Base-by-base conservation (phyloP, 1,140 invertebrate species). In the Matsumurasca onukii region DNA sequence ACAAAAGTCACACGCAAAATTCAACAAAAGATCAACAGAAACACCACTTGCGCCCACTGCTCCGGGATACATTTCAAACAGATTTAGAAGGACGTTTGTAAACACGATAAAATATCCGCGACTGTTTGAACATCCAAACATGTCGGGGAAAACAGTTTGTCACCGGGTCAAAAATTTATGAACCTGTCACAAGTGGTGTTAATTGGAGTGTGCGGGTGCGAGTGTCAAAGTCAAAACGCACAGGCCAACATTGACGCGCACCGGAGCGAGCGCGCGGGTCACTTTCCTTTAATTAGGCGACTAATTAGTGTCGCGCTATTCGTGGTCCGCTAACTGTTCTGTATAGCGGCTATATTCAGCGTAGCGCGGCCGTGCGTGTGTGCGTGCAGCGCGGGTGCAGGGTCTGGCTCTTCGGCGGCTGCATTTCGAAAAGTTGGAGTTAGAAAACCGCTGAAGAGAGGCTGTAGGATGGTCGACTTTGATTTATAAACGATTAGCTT, bases 121-220 rank as follows among this genome's bases (percentile, higher is more conserved):
- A 31, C 34, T 31, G 63, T 62, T 62, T 22, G 48, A 68, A 68
- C 49, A 31, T 48, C 27, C 31, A 68, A 63, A 68, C 66, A 49
- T 30, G 67, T 62, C 67, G 51, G 62, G 55, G 31, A 57, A 31
- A 39, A 68, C 67, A 64, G 34, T 69, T 49, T 30, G 62, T 65
- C 30, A 48, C 9, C 27, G 29, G 3, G 24, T 5, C 24, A 52
- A 52, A 2, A 24, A 59, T 59, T 59, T 59, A 59, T 29, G 55
- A 59, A 59, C 55, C 55, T 39, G 55, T 59, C 55, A 27, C 55
- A 59, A 59, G 55, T 22, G 3, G 13, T 24, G 25, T 59, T 59
- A 59, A 27, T 59, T 59, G 55, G 55, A 59, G 55, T 24, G 55
- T 2, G 25, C 24, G 49, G 34, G 34, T 12, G 49, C 49, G 55